Conservation (phyloP, 1,140 invertebrate species). For the Drosophila watanabei region DNA sequence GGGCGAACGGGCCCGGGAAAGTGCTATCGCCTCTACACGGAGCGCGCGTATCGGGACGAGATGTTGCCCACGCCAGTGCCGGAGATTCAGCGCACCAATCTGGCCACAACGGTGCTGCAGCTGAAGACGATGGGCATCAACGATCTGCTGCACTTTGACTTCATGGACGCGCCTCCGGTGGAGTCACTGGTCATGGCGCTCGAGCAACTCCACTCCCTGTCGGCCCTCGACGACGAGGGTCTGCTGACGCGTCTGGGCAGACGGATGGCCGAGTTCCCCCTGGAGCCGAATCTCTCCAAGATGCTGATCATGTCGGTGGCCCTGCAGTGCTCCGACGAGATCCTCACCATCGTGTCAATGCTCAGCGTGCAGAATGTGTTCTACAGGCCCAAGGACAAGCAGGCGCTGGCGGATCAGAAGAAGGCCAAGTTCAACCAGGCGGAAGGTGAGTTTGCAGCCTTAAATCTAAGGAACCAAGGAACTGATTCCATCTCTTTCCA, state of each 20-base stretch:
- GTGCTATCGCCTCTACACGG: conserved; percentile 99
- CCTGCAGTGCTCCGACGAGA: conserved; percentile 99
- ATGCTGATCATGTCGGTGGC: conserved; percentile 99
- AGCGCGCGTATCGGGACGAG: conserved; percentile 98
- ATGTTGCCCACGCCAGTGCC: conserved; percentile 99
- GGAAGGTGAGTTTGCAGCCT: conserved; percentile 88
- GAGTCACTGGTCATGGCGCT: conserved; percentile 98
- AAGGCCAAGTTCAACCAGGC: conserved; percentile 99
- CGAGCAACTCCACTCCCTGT: conserved; percentile 98
- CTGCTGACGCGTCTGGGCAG: conserved; percentile 96
- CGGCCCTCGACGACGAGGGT: conserved; percentile 98
- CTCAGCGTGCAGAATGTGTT: conserved; percentile 99
- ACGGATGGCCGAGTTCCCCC: conserved; percentile 99
- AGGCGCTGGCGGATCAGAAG: conserved; percentile 98
- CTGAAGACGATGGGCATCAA: conserved; percentile 99
- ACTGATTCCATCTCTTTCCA: too few species aligned
- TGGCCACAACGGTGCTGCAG: conserved; percentile 97
- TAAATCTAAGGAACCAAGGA: too few species aligned
- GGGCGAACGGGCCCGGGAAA: conserved; percentile 99
- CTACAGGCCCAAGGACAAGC: conserved; percentile 98
- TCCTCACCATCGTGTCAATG: conserved; percentile 99
- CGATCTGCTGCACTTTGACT: conserved; percentile 99
- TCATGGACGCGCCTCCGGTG: conserved; percentile 99
- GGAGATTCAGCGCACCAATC: conserved; percentile 99
- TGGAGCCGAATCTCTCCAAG: conserved; percentile 99